Percentiles rank a stretch among this genome's conserved stretches.
These are phyloP conservation scores for Rhea americana DNA, from an alignment of 2,113 vertebrate species.

Conservation along the genomic window DNA sequence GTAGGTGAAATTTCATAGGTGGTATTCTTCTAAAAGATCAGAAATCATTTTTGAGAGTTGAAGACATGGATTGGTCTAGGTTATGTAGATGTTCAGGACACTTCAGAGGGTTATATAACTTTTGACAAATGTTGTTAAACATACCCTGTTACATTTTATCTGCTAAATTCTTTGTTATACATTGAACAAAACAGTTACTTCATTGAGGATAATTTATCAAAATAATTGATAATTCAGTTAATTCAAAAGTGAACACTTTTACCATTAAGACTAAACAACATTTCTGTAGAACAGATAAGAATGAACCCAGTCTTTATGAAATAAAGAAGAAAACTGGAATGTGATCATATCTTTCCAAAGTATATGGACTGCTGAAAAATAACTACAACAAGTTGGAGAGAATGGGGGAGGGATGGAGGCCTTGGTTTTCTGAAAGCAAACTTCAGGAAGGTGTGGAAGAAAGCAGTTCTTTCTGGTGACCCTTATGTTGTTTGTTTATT, in stretches of 20 bases:
- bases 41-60: not conserved
- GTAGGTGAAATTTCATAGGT: rapidly evolving
- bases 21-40: not conserved
- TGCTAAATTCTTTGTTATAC: not conserved
- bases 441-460: not conserved
- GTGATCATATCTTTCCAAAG: not conserved
- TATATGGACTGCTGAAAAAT: not conserved
- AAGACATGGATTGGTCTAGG: rapidly evolving
- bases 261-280: not conserved
- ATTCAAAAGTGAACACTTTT: not conserved
- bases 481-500: not conserved
- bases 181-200: not conserved
- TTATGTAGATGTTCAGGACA: rapidly evolving
- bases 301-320: not conserved
- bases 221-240: no score
- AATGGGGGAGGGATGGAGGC: not conserved
- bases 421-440: rapidly evolving
- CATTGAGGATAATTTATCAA: not conserved
- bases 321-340: not conserved
- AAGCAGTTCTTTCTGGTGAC: not conserved
- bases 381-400: not conserved
- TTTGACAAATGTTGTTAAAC: not conserved
- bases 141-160: not conserved
- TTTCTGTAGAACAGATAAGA: not conserved
- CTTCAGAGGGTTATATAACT: not conserved